Evolutionary conservation across 1,140 invertebrate genomes (phyloP).

Genomic region (Drosophila nigrodunni): DNA sequence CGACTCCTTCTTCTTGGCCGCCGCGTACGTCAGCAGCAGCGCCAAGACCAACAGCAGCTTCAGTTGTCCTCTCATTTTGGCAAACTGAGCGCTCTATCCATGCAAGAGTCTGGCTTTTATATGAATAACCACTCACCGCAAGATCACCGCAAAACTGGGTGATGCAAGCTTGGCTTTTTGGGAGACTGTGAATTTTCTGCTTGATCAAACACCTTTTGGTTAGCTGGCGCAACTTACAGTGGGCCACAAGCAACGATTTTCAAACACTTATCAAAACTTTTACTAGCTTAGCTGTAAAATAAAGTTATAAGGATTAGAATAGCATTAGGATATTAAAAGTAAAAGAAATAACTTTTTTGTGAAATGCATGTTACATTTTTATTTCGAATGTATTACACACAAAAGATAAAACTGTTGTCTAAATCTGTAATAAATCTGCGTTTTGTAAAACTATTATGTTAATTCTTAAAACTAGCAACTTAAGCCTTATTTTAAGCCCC

Average conservation of each 20-base stretch:
- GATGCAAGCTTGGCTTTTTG: constrained; percentile 52
- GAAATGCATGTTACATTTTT: constrained; percentile 64
- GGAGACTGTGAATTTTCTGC: constrained; percentile 48
- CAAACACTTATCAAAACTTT: too few species aligned
- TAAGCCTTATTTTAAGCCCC: constrained; percentile 47
- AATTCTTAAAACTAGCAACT: constrained; percentile 48
- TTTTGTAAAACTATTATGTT: constrained; percentile 46
- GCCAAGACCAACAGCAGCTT: constrained; percentile 70
- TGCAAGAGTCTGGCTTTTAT: constrained; percentile 49
- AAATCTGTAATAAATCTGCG: constrained; percentile 1
- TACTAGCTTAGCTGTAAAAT: too few species aligned
- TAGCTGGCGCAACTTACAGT: constrained; percentile 35
- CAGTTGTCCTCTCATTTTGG: constrained; percentile 58
- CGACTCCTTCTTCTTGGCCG: constrained; percentile 72
- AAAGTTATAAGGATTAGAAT: too few species aligned
- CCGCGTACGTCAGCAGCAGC: constrained; percentile 66
- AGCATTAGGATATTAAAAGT: neutral
- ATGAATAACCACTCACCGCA: constrained; percentile 51
- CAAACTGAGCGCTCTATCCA: constrained; percentile 36
- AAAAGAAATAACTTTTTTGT: neutral
- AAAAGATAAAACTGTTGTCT: constrained; percentile 13
- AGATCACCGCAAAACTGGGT: constrained; percentile 38
- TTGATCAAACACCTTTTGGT: constrained; percentile 39
- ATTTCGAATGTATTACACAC: constrained; percentile 67
- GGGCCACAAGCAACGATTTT: constrained; percentile 16